Percentiles rank a stretch among this genome's conserved stretches.
Conservation (phyloP, 2,888 invertebrate genomes). For the Parnassius glacialis region DNA sequence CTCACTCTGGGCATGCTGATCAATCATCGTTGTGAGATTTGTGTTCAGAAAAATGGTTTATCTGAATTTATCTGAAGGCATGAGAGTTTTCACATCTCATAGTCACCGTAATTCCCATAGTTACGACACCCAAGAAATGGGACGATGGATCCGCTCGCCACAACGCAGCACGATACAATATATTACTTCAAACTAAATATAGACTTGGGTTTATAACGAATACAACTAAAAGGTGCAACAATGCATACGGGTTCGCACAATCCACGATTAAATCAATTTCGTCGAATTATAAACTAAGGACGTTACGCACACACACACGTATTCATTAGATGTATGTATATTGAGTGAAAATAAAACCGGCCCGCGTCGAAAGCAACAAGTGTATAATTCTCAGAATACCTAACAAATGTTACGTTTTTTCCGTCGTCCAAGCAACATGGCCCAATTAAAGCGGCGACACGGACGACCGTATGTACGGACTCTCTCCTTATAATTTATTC, state of each 20-base stretch:
- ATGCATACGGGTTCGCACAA: slow-evolving; percentile 17
- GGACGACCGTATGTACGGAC: slow-evolving; percentile 37
- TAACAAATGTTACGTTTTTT: slow-evolving; percentile 78
- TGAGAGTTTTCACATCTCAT: no score
- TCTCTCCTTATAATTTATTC: slow-evolving; percentile 75
- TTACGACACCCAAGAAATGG: no score
- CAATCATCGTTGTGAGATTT: no score
- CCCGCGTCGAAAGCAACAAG: slow-evolving; percentile 58
- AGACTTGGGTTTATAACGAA: background rate
- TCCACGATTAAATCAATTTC: slow-evolving; percentile 24
- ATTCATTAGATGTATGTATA: slow-evolving; percentile 29
- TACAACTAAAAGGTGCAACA: slow-evolving; percentile 13
- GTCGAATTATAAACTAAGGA: slow-evolving; percentile 21
- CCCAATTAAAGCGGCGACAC: slow-evolving; percentile 73
- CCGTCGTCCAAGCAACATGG: slow-evolving; percentile 67
- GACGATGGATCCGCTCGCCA: no score
- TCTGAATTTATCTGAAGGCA: no score
- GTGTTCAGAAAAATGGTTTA: no score
- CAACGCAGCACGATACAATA: no score
- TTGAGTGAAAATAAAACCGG: slow-evolving; percentile 40
- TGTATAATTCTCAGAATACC: slow-evolving; percentile 78
- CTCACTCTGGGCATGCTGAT: no score
- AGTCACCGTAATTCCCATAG: no score
- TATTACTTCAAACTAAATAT: no score
- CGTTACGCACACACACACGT: slow-evolving; percentile 33